These are phyloP conservation scores for Acleris emargana DNA, from an alignment of 2,888 invertebrate species.

Conservation along the genomic window DNA sequence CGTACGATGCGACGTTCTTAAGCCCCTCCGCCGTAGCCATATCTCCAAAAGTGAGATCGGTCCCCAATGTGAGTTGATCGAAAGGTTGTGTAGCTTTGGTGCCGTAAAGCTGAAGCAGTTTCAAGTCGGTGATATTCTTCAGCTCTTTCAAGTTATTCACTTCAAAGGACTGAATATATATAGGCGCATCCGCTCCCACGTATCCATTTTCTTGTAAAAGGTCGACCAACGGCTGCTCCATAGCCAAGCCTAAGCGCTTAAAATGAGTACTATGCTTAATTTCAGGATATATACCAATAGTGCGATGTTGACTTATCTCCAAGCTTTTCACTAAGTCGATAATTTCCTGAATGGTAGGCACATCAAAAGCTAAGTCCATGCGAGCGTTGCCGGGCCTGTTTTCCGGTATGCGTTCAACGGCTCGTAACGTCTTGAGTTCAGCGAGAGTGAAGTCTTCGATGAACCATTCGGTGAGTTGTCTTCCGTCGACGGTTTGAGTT, in stretches of 20 bases:
- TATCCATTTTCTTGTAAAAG: constrained; percentile 68
- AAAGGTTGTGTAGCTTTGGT: constrained; percentile 53
- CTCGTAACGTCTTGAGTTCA: constrained; percentile 69
- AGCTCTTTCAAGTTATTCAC: constrained; percentile 69
- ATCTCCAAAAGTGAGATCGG: constrained; percentile 62
- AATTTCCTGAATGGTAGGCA: constrained; percentile 74
- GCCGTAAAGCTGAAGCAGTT: constrained; percentile 65
- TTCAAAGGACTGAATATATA: constrained; percentile 77
- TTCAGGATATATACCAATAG: constrained; percentile 73
- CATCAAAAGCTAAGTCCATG: constrained; percentile 61
- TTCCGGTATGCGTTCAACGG: constrained; percentile 68
- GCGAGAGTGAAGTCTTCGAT: constrained; percentile 74
- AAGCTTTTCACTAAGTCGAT: constrained; percentile 70
- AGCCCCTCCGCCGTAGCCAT: constrained; percentile 73
- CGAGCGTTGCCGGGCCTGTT: constrained; percentile 69
- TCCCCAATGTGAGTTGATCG: constrained; percentile 60
- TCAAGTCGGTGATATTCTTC: constrained; percentile 62
- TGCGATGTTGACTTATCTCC: constrained; percentile 59
- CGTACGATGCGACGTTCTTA: constrained; percentile 67
- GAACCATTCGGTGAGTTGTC: constrained; percentile 65
- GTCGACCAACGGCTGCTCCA: constrained; percentile 67
- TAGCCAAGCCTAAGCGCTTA: constrained; percentile 60
- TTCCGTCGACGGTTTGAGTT: constrained; percentile 65
- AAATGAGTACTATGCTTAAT: constrained; percentile 74
- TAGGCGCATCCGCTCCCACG: constrained; percentile 56